Evolutionary conservation across 2,888 invertebrate species (phyloP).

Genomic region (Phaonia tiefii): DNA sequence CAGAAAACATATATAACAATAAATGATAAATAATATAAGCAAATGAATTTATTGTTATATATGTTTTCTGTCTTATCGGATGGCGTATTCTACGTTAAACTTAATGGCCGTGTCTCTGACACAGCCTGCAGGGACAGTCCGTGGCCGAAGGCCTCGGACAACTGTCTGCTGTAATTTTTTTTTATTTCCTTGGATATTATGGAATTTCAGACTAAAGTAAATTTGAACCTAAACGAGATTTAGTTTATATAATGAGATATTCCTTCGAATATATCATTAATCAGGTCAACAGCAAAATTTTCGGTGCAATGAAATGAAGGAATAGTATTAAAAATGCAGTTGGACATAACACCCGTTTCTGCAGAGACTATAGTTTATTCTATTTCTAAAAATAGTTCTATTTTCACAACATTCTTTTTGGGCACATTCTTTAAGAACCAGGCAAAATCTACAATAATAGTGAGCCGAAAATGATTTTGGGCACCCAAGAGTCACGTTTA

Average conservation of each 20-base stretch:
- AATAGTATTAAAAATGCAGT: conserved; percentile 29
- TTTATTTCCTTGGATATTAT: too few species aligned
- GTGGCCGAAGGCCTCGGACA: too few species aligned
- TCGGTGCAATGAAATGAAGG: conserved; percentile 9
- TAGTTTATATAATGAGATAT: conserved; percentile 20
- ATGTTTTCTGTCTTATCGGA: too few species aligned
- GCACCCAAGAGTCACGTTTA: conserved; percentile 10
- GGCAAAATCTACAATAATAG: conserved; percentile 14
- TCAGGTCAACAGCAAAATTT: conserved; percentile 22
- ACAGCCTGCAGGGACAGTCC: too few species aligned
- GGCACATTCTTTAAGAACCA: not conserved
- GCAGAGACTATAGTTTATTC: conserved; percentile 13
- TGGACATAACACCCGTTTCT: conserved; percentile 1
- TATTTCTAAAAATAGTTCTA: conserved; percentile 3
- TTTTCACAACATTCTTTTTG: conserved; percentile 1
- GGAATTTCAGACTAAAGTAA: too few species aligned
- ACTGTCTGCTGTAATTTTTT: too few species aligned
- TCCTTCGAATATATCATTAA: conserved; percentile 23
- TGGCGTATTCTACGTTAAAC: too few species aligned
- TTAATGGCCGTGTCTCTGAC: too few species aligned
- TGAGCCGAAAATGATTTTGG: conserved; percentile 9
- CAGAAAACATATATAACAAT: too few species aligned
- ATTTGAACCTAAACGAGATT: too few species aligned
- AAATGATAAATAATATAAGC: too few species aligned
- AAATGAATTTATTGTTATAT: too few species aligned